These are phyloP conservation scores for Temnothorax unifasciatus DNA, from an alignment of 2,888 invertebrate genomes.

Conservation along the genomic window DNA sequence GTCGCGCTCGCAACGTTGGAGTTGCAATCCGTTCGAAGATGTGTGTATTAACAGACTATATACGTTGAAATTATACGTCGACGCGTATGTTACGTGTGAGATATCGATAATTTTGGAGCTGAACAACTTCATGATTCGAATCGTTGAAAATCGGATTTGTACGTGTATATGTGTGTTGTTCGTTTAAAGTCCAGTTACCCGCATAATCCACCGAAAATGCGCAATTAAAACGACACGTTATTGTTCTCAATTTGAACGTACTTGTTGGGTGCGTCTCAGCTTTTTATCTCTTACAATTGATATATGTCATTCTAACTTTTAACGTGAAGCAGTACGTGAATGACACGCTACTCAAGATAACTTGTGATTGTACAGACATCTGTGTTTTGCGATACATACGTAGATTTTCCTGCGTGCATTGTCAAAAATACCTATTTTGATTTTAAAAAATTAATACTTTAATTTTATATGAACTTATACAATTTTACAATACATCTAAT, in stretches of 20 bases:
- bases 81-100: slow-evolving; percentile 10
- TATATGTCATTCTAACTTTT: background rate
- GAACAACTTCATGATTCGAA: background rate
- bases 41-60: background rate
- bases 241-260: background rate
- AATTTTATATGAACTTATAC: background rate
- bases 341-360: background rate
- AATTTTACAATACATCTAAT: background rate
- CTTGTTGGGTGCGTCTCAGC: background rate
- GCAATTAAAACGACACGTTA: background rate
- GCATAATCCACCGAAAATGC: background rate
- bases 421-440: background rate
- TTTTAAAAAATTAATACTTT: background rate
- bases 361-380: background rate
- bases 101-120: slow-evolving; percentile 23
- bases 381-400: background rate
- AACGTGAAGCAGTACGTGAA: background rate
- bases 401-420: background rate
- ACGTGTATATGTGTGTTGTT: background rate
- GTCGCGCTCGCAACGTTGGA: slow-evolving; percentile 2
- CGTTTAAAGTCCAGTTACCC: background rate
- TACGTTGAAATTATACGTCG: background rate
- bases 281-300: slow-evolving; percentile 5
- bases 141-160: slow-evolving; percentile 5
- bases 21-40: slow-evolving; percentile 1